Evolutionary conservation across 2,888 invertebrate species (phyloP), one percentile per base, ranked within the genome.

Genomic region (Rugalucina vietnamica): DNA sequence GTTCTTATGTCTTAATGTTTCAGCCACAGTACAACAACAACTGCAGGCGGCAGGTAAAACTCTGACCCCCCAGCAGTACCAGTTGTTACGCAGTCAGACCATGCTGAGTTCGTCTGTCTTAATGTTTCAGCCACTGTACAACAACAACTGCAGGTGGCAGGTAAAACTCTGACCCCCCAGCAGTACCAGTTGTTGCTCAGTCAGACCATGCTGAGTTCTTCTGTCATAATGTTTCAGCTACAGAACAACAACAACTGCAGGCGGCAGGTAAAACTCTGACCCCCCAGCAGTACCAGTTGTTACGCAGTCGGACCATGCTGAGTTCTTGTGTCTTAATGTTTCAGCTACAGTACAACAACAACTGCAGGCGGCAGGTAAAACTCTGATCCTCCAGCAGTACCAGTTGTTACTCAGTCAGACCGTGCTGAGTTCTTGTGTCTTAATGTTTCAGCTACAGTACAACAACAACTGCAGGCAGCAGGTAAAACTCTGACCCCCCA

Each of bases 11-110:
- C n/a, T n/a, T n/a, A n/a, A n/a, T n/a, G 24, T 72, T 72, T 37
- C 84, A 81, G 88, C 90, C 34, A 89, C 92, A 29, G 90, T 93
- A 1, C 92, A 91, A 81, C 92, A 92, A 60, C 92, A 92, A 79
- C 81, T 93, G 70, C 81, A 89, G 36, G 86, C 86, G 29, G 80
- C 86, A 27, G 88, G 89, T 8, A 85, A 86, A 12, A 91, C 90
- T 57, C 85, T 87, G 4, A n/a, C n/a, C n/a, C n/a, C n/a, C n/a
- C n/a, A n/a, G n/a, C n/a, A n/a, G n/a, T n/a, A n/a, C n/a, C n/a
- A n/a, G n/a, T n/a, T n/a, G n/a, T n/a, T n/a, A n/a, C n/a, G n/a
- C n/a, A n/a, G n/a, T n/a, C n/a, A n/a, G n/a, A n/a, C n/a, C n/a
- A n/a, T n/a, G n/a, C n/a, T n/a, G n/a, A n/a, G n/a, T n/a, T n/a